Base-by-base conservation (phyloP, 2,888 invertebrate genomes). In the Sphaerophoria taeniata region DNA sequence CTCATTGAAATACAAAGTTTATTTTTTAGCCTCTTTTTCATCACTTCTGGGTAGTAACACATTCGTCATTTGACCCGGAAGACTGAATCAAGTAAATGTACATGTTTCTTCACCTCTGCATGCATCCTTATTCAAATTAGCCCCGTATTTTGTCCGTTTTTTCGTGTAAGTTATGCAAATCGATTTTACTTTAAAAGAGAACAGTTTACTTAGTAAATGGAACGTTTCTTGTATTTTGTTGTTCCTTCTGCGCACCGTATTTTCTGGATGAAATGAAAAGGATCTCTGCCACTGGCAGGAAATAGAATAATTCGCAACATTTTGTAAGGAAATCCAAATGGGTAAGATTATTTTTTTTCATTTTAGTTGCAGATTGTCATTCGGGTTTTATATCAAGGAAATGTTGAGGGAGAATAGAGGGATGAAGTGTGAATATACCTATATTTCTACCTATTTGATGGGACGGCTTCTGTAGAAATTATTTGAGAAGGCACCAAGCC, bases 111-210 rank as follows among this genome's bases (percentile, higher is more conserved):
- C 24, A 5, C 39, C 58, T 65, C 51, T 65, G 24, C 61, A 53
- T 67, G 36, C 12, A 74, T 65, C 56, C 65, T 43, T 49, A 65
- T 49, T 67, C 34, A 39, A 75, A 75, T 67, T 24, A 36, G 12
- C 49, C 36, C 39, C 16, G 51, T 5, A 34, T 11, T 33, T 4
- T 33, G 53, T 60, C 14, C 47, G 58, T 60, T 58, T 16, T 36
- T 36, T 11, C 36, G 34, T 69, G 60, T 43, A 53, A 61, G 63
- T 63, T 70, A 76, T 76, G 76, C 61, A 70, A 76, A 76, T 76
- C 76, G 70, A 76, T 76, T 76, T 69, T 45, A 34, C 4, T 45
- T 14, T 2, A 43, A 33, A 76, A 69, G 51, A 49, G 39, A 45
- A 61, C 53, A 53, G 70, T 55, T 70, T 61, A 43, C 34, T 12